Evolutionary conservation across 1,140 invertebrate genomes (phyloP), one percentile per base, ranked within the genome.

Genomic region (Prorops nasuta): DNA sequence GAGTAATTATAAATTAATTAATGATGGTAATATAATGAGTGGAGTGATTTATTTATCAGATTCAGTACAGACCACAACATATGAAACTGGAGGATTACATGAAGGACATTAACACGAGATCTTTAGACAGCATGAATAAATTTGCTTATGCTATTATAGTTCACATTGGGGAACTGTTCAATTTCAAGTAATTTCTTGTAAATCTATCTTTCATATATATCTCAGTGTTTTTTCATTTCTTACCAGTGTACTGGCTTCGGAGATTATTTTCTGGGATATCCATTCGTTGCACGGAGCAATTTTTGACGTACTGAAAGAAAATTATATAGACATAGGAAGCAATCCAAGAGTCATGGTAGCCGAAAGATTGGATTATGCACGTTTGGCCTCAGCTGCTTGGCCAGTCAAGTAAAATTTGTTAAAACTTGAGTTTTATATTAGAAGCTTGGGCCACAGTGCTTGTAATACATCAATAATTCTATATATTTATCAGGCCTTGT

Each of bases 91-190:
- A 64, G 14, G 48, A 60, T 20, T 65, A 70, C 21, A 50, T 70
- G 49, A 35, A 56, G 15, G 64, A 69, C 24, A 56, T 58, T 21
- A 57, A 43, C 12, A 58, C 58, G 6, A 66, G 60, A 40, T 58
- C 58, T 6, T 17, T 63, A 12, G 67, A 70, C 35, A 58, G 56
- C 15, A 64, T 67, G 51, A 44, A 53, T 12, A 69, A 69, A 45
- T 71, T 66, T 10, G 42, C 51, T 6, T 66, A 59, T 24, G 44
- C 63, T 1, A 51, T 71, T 38, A 50, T 67, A 31, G 24, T 42
- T 31, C 54, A 62, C 7, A 48, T 61, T 0, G 49, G 45, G 3
- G 65, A 69, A 16, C 41, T 67, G 1, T 69, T 58, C 17, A 71
- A 71, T 56, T 63, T 63, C 38, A 55, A 49, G 59, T 62, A 32